A percentile compares a stretch with the other conserved stretches of the same genome.
These are phyloP conservation scores for Acleris literana DNA, from an alignment of 2,888 invertebrate genomes.

Conservation along the genomic window DNA sequence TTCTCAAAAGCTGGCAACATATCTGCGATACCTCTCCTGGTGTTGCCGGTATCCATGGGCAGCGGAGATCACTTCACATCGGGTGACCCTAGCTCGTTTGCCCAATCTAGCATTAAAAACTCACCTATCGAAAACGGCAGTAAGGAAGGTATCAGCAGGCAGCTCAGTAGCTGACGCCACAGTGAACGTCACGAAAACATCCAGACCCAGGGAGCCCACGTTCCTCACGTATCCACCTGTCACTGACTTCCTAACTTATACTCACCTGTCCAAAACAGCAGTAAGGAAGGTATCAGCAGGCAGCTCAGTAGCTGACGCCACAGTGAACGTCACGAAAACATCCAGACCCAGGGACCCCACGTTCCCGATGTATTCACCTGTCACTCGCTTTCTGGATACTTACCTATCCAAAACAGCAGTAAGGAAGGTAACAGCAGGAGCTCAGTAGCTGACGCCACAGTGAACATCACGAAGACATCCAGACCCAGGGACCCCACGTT, in stretches of 20 bases:
- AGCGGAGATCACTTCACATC: too few relatives aligned
- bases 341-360: slow-evolving; percentile 92
- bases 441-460: slow-evolving; percentile 93
- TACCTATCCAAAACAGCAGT: slow-evolving; percentile 88
- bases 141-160: slow-evolving; percentile 92
- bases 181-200: slow-evolving; percentile 93
- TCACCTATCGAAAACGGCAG: slow-evolving; percentile 87
- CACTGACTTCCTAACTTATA: neutral
- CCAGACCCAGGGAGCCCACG: slow-evolving; percentile 91
- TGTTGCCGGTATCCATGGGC: too few relatives aligned
- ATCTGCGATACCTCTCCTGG: too few relatives aligned
- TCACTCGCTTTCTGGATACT: too few relatives aligned
- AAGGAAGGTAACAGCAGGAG: slow-evolving; percentile 92
- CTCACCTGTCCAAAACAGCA: slow-evolving; percentile 85
- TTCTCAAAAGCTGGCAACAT: too few relatives aligned
- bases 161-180: slow-evolving; percentile 92
- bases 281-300: slow-evolving; percentile 93
- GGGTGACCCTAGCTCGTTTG: too few relatives aligned
- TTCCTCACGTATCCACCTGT: slow-evolving; percentile 86
- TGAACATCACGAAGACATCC: slow-evolving; percentile 92
- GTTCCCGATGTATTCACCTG: slow-evolving; percentile 86
- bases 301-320: slow-evolving; percentile 92
- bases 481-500: slow-evolving; percentile 93
- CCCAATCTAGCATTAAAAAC: too few relatives aligned
- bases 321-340: slow-evolving; percentile 93